Percentiles rank a stretch among this genome's conserved stretches.
These are phyloP conservation scores for Catostomus latipinnis DNA, from an alignment of 2,797 vertebrate species.

Conservation along the genomic window DNA sequence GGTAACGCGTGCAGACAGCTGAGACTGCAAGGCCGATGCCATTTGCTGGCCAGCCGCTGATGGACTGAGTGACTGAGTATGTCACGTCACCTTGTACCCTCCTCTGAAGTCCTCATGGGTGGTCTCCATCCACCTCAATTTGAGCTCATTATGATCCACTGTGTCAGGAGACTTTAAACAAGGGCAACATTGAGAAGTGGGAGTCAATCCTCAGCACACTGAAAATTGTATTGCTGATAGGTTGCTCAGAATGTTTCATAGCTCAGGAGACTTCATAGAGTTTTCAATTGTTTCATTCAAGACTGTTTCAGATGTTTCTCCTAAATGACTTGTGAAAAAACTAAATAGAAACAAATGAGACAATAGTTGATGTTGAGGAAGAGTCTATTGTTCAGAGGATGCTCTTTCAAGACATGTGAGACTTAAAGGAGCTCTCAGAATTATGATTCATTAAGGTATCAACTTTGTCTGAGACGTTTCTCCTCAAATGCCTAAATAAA, in stretches of 20 bases:
- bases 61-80: constrained; percentile 7
- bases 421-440: background rate
- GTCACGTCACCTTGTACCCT: constrained; percentile 8
- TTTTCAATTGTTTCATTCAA: background rate
- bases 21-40: constrained; percentile 10
- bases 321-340: background rate
- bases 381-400: background rate
- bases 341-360: background rate
- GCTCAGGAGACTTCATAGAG: background rate
- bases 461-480: background rate
- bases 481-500: too few relatives aligned
- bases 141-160: constrained; percentile 7
- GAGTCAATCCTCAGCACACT: background rate
- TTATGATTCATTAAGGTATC: background rate
- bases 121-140: constrained; percentile 43
- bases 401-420: background rate
- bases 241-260: background rate
- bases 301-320: background rate
- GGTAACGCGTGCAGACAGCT: constrained; percentile 42
- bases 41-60: constrained; percentile 45
- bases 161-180: constrained; percentile 42
- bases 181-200: constrained; percentile 15
- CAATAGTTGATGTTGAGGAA: background rate
- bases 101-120: constrained; percentile 31
- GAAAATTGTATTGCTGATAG: constrained; percentile 6